These are phyloP conservation scores for Andrena haemorrhoa DNA, from an alignment of 2,888 invertebrate genomes.

Conservation along the genomic window DNA sequence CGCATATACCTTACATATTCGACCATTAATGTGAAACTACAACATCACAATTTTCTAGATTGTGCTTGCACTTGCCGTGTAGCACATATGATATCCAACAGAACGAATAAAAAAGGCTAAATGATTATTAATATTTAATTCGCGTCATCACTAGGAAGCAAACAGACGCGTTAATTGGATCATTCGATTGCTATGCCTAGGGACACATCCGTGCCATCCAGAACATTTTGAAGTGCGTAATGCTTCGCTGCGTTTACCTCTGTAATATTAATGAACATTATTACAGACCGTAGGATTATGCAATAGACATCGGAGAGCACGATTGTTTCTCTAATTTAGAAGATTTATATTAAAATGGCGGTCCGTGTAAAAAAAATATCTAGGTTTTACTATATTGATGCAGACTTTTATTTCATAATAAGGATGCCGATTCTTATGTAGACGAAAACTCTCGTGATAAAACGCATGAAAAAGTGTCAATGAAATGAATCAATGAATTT, in stretches of 20 bases:
- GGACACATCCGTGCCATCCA: conserved; percentile 69
- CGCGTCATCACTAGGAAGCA: conserved; percentile 29
- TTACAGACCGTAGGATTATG: conserved; percentile 50
- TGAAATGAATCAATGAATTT: conserved; percentile 31
- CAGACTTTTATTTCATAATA: conserved; percentile 57
- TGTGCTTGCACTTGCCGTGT: conserved; percentile 62
- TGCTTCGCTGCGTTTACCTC: conserved; percentile 39
- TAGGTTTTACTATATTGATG: conserved; percentile 72
- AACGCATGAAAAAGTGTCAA: conserved; percentile 40
- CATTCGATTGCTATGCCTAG: conserved; percentile 54
- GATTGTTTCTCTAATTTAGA: conserved; percentile 65
- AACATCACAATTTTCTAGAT: conserved; percentile 68
- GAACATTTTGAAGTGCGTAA: conserved; percentile 52
- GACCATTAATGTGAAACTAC: conserved; percentile 67
- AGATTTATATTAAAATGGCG: conserved; percentile 42
- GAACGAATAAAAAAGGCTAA: conserved; percentile 35
- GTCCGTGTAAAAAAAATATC: conserved; percentile 72
- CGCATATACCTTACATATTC: conserved; percentile 73
- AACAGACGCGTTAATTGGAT: conserved; percentile 29
- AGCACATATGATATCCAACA: conserved; percentile 59
- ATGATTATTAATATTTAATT: conserved; percentile 51
- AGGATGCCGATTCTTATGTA: conserved; percentile 67
- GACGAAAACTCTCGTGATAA: conserved; percentile 43
- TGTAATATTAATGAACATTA: conserved; percentile 46
- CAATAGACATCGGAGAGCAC: conserved; percentile 62